Base-by-base conservation (phyloP, 92 coral and sea anemone genomes). In the Heteractis magnifica region DNA sequence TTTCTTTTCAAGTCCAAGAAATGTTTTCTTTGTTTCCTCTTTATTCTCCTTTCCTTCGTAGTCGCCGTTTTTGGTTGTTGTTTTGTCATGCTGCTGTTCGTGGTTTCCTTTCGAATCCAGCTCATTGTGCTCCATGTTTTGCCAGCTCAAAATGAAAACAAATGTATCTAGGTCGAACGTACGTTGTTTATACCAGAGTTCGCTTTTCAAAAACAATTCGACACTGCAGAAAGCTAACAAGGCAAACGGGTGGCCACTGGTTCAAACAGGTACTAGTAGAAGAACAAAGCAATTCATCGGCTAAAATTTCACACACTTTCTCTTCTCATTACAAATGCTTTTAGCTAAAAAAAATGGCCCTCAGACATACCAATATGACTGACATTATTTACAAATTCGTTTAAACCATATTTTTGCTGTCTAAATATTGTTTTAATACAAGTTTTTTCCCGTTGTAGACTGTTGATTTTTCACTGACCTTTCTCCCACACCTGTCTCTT, bases 1-100 rank as follows among this genome's bases (percentile, higher is more conserved):
- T 49, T 72, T 85, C 72, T 86, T 93, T 83, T 93, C 88, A 49
- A 93, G 68, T 80, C 83, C 83, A 80, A 77, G 87, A 49, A 82
- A 8, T 51, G 59, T 55, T 41, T 86, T 79, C 81, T 77, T 78
- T 34, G 34, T 65, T 6, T 50, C 21, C 51, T 84, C 65, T 60
- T 41, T 51, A 59, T 76, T 73, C 18, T 21, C 49, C 13, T 4
- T 79, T 58, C 56, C 64, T 23, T 71, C 16, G 51, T 52, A 50
- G 23, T 77, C 44, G 44, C 44, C 82, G 12, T 89, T 79, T 53
- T 52, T 56, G 6, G 53, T 11, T 5, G 26, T 70, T 23, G 18
- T 16, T 52, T 68, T 81, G 65, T 70, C 70, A 34, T 81, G 73
- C 12, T 50, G 72, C 8, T 60, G 82, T 48, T 79, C 49, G 3